Percentiles rank a stretch among this genome's conserved stretches.
Evolutionary conservation across 2,113 vertebrate species (phyloP).

Genomic region (Eulemur macaco): DNA sequence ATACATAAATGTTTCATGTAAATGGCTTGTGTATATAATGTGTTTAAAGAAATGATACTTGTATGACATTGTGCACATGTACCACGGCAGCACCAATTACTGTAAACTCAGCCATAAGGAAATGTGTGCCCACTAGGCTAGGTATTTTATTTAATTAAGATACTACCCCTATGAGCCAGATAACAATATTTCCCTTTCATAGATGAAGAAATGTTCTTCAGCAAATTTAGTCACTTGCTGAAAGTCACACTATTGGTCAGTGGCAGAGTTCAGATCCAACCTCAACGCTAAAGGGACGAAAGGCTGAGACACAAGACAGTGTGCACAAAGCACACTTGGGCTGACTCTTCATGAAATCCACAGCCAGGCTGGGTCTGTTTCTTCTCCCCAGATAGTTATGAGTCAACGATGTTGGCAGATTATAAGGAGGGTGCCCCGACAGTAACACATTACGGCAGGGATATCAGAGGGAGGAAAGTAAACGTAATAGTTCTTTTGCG

Average conservation of each 20-base stretch:
- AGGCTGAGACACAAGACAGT: not conserved
- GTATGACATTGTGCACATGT: not conserved
- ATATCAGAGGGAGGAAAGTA: not conserved
- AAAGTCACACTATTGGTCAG: not conserved
- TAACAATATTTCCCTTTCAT: not conserved
- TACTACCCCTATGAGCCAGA: not conserved
- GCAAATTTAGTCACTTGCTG: not conserved
- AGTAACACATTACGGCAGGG: not conserved
- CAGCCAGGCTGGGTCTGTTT: not conserved
- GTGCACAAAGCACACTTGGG: not conserved
- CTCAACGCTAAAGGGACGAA: not conserved
- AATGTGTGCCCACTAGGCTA: no score
- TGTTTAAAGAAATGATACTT: not conserved
- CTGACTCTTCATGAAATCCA: not conserved
- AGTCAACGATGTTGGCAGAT: not conserved
- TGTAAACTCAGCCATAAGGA: not conserved
- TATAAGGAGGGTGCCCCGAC: not conserved
- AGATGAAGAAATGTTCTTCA: not conserved
- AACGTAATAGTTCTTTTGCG: not conserved
- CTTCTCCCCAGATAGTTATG: not conserved
- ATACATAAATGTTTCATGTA: not conserved
- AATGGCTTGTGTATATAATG: not conserved
- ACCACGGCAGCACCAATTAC: not conserved
- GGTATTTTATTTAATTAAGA: not conserved
- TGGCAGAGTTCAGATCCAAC: not conserved